Evolutionary conservation across 2,797 vertebrate species (phyloP).

Genomic region (Leuciscus waleckii): DNA sequence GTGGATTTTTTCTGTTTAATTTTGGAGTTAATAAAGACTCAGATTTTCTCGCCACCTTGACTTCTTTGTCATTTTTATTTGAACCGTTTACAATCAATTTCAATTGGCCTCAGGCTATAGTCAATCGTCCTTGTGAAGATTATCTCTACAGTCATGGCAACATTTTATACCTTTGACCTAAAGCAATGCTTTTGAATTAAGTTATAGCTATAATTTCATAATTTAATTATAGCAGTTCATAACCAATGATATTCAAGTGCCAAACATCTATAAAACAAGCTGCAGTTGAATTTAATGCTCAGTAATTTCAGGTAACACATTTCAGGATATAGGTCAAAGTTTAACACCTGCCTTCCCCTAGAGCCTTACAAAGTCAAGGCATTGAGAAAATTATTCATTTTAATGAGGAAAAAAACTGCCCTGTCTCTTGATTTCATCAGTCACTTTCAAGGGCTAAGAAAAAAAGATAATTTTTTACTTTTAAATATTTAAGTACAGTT

Average conservation of each 20-base stretch:
- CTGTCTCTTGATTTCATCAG: not conserved
- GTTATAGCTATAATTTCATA: not conserved
- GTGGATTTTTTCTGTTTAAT: too few relatives aligned
- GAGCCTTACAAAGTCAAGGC: constrained; percentile 18
- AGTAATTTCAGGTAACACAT: constrained; percentile 10
- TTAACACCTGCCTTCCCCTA: constrained; percentile 1
- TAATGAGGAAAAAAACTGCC: constrained; percentile 13
- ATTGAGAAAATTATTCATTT: constrained; percentile 18
- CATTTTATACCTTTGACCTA: not conserved
- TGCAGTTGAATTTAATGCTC: not conserved
- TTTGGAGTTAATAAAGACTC: too few relatives aligned
- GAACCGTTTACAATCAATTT: too few relatives aligned
- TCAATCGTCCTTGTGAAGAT: constrained; percentile 2
- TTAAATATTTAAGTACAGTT: constrained; percentile 23
- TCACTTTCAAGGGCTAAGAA: constrained; percentile 15
- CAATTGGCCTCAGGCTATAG: not conserved
- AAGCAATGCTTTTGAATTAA: not conserved
- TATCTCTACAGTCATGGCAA: not conserved
- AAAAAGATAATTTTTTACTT: constrained; percentile 8
- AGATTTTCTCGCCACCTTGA: too few relatives aligned
- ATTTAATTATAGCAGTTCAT: not conserved
- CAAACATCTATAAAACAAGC: constrained; percentile 10
- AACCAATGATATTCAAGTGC: not conserved
- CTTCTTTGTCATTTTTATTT: too few relatives aligned
- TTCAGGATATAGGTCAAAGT: constrained; percentile 5